These are phyloP conservation scores for Dinothrombium tinctorium DNA, from an alignment of 1,140 invertebrate species.

Conservation along the genomic window DNA sequence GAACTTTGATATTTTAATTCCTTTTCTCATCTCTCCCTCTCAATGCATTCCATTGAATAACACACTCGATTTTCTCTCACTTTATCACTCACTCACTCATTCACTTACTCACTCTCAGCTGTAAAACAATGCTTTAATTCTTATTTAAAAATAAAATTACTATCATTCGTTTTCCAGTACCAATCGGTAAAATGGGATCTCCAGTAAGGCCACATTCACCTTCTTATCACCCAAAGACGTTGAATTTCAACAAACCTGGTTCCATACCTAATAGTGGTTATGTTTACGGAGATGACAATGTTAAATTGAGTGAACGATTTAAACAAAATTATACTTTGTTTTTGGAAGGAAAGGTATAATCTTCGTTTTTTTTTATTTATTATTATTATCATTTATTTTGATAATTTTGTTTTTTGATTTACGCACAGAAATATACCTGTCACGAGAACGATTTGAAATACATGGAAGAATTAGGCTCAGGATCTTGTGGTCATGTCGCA, in stretches of 20 bases:
- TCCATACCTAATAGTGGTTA: not conserved
- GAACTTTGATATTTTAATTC: too few relatives aligned
- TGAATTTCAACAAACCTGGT: not conserved
- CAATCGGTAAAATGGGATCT: slow-evolving; percentile 10
- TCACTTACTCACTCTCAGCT: not conserved
- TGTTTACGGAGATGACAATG: slow-evolving; percentile 1
- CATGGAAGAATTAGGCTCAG: slow-evolving; percentile 71
- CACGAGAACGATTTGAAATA: slow-evolving; percentile 14
- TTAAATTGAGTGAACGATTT: slow-evolving; percentile 13
- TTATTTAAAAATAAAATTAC: not conserved
- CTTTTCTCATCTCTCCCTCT: too few relatives aligned
- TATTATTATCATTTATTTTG: not conserved
- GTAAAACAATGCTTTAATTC: not conserved
- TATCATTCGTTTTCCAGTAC: slow-evolving; percentile 1
- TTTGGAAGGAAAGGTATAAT: slow-evolving; percentile 12
- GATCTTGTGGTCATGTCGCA: slow-evolving; percentile 89
- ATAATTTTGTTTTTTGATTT: slow-evolving; percentile 2
- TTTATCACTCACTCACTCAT: too few relatives aligned
- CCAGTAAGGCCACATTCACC: slow-evolving; percentile 5
- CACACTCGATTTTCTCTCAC: too few relatives aligned
- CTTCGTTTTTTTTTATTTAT: not conserved
- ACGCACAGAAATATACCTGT: slow-evolving; percentile 14
- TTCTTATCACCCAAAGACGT: not conserved
- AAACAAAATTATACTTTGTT: slow-evolving; percentile 12
- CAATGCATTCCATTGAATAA: too few relatives aligned